Base-by-base conservation (phyloP, 1,140 invertebrate species). In the Panagrolaimus sp. region DNA sequence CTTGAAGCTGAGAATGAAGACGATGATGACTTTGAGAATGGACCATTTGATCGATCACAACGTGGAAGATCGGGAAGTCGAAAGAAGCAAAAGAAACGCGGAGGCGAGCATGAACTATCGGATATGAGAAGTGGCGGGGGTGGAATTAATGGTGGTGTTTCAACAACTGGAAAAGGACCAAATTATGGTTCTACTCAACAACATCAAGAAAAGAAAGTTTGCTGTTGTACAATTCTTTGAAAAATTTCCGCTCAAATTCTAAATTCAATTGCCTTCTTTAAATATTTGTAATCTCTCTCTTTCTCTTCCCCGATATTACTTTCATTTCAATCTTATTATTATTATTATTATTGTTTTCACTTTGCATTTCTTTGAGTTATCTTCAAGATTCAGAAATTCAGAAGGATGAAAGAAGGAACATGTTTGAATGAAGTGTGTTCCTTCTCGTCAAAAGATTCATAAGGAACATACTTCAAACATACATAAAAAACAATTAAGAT, bases 181-280 rank as follows among this genome's bases (percentile, higher is more conserved):
- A 48, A 15, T 28, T 21, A 28, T 28, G 52, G 52, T n/a, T 26
- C 21, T 26, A n/a, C 52, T 5, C 14, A 10, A 12, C 21, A 21
- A 26, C 21, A 58, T 58, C 52, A 28, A 21, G 52, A 58, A 58
- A 58, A 58, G 28, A 26, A 21, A 21, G 52, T 58, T 10, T 58
- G 52, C 52, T 58, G 52, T 58, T 58, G 52, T 58, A 58, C 52
- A 28, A 58, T 58, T 26, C 52, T 58, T 0, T 58, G 26, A 24
- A 21, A 52, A 24, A n/a, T n/a, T 15, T 46, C 44, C 8, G 8
- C 8, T 9, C 15, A 9, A 21, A 21, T 38, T 38, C 7, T 38
- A 7, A 38, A 38, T 38, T 38, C 7, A 2, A 38, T 4, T 38
- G 32, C 2, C 7, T 2, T 7, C 32, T 38, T 38, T 38, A 38